phyloP scores from a whole-genome alignment of 2,113 vertebrate genomes.

The Tinamus guttatus region DNA sequence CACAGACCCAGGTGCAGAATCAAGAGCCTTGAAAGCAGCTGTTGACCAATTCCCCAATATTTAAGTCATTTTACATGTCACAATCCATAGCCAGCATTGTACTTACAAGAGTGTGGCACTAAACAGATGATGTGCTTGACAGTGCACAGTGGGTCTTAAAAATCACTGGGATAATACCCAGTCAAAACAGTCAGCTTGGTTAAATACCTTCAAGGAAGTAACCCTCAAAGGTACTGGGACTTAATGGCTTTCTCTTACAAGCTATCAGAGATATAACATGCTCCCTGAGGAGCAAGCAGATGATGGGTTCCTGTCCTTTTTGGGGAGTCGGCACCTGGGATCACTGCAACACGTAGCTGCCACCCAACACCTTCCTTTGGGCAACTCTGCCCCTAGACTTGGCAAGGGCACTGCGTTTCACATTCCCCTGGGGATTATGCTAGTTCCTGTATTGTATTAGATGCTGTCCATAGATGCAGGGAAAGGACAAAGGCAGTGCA shows the following conservation, averaged over 20 bases:
- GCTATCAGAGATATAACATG: background rate
- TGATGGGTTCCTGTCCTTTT: background rate
- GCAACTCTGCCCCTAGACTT: background rate
- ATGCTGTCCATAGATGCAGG: background rate
- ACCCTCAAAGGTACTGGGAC: background rate
- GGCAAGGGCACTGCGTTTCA: background rate
- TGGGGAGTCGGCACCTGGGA: background rate
- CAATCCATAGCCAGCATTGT: conserved; percentile 4
- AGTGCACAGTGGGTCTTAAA: background rate
- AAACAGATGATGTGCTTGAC: background rate
- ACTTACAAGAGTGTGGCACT: background rate
- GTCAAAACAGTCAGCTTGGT: background rate
- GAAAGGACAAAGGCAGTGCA: background rate
- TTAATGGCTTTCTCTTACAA: conserved; percentile 22
- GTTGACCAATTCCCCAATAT: conserved; percentile 63
- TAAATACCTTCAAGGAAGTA: background rate
- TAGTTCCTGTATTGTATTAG: background rate
- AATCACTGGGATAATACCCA: background rate
- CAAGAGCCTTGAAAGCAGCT: conserved; percentile 47
- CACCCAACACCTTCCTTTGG: conserved; percentile 1
- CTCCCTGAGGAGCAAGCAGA: background rate
- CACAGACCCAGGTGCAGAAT: conserved; percentile 42
- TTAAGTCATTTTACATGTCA: conserved; percentile 35
- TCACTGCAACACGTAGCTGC: background rate
- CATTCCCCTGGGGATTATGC: background rate